These are phyloP conservation scores for Drosophila athabasca DNA, from an alignment of 1,140 invertebrate species.

Conservation along the genomic window DNA sequence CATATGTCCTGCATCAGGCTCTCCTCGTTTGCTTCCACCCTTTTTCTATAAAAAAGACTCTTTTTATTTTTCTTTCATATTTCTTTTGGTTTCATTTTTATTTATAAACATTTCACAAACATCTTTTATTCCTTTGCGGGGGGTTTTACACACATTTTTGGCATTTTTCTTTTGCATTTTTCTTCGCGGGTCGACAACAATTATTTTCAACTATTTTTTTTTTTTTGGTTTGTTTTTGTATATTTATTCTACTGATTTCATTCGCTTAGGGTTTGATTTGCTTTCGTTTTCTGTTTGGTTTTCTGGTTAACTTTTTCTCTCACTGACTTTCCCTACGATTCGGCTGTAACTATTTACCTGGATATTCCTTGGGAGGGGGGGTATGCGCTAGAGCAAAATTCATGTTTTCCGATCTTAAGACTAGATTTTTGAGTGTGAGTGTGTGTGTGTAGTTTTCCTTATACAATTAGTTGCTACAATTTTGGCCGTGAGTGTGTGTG, in stretches of 20 bases:
- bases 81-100: conserved; percentile 59
- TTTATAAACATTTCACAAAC: conserved; percentile 82
- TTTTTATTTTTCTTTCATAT: conserved; percentile 37
- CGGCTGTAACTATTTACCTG: conserved; percentile 33
- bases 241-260: conserved; percentile 71
- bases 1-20: too few relatives aligned
- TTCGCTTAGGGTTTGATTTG: conserved; percentile 14
- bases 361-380: conserved; percentile 4
- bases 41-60: neutral
- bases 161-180: conserved; percentile 37
- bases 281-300: conserved; percentile 23
- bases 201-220: conserved; percentile 74
- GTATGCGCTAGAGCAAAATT: conserved; percentile 54
- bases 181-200: conserved; percentile 68
- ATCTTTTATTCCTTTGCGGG: conserved; percentile 50
- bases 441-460: conserved; percentile 11
- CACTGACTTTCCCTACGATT: conserved; percentile 28
- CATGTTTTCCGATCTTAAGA: conserved; percentile 42
- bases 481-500: conserved; percentile 28
- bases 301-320: conserved; percentile 25
- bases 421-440: conserved; percentile 21
- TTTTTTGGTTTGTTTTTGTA: conserved; percentile 42
- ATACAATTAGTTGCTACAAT: conserved; percentile 12
- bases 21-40: too few relatives aligned
- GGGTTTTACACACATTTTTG: conserved; percentile 72